Percentiles rank a stretch among this genome's conserved stretches.
These are phyloP conservation scores for Micoletzkya japonica DNA, from an alignment of 2,888 invertebrate genomes.

Conservation along the genomic window DNA sequence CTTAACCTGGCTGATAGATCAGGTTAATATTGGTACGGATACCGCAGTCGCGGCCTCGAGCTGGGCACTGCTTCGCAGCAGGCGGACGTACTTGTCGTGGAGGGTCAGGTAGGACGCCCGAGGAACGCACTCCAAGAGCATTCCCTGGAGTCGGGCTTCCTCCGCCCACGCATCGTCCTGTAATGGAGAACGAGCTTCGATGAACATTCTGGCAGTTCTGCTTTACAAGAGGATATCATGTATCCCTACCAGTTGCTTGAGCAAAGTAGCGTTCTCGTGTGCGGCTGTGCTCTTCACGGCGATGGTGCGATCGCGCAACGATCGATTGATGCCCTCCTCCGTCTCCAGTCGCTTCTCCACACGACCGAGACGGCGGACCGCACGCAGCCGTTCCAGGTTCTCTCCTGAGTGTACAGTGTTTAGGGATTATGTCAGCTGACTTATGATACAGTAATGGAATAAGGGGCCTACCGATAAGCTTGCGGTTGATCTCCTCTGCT, in stretches of 20 bases:
- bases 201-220: background rate
- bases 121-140: slow-evolving; percentile 21
- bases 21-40: background rate
- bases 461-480: slow-evolving; percentile 37
- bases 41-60: background rate
- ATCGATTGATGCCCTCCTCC: slow-evolving; percentile 1
- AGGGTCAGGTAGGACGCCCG: background rate
- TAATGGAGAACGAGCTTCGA: background rate
- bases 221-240: background rate
- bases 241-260: slow-evolving; percentile 12
- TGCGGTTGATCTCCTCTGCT: slow-evolving; percentile 56
- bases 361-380: slow-evolving; percentile 1
- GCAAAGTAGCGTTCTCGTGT: slow-evolving; percentile 6
- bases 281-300: slow-evolving; percentile 9
- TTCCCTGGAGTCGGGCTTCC: slow-evolving; percentile 25
- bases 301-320: background rate
- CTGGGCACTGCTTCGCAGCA: slow-evolving; percentile 4
- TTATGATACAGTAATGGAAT: background rate
- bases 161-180: slow-evolving; percentile 26
- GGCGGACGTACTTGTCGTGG: slow-evolving; percentile 5
- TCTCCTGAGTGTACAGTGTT: slow-evolving; percentile 1
- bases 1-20: background rate
- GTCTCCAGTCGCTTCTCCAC: slow-evolving; percentile 17
- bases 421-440: background rate
- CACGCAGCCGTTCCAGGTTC: slow-evolving; percentile 16